These are phyloP conservation scores for Cliona cf. orientalis DNA, from an alignment of 37 sponge, comb jelly and placozoan genomes.

Conservation along the genomic window DNA sequence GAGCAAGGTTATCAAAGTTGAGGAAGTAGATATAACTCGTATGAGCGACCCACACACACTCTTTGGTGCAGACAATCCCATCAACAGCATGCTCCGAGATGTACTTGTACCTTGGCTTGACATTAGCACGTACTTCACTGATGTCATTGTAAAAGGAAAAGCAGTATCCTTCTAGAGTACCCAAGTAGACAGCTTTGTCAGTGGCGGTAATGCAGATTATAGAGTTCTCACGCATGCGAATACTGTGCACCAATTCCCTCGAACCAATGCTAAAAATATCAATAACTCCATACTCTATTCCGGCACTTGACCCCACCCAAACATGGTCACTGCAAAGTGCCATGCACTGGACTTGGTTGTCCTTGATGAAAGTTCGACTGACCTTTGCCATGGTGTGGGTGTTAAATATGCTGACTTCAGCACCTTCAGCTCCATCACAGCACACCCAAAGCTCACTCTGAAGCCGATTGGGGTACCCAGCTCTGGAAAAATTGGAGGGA, in stretches of 20 bases:
- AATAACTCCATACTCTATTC: slow-evolving; percentile 73
- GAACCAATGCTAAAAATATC: slow-evolving; percentile 62
- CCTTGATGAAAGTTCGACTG: slow-evolving; percentile 53
- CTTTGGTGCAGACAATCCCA: slow-evolving; percentile 50
- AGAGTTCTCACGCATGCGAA: slow-evolving; percentile 73
- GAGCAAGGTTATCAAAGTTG: slow-evolving; percentile 46
- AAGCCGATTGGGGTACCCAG: background rate
- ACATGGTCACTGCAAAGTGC: slow-evolving; percentile 68
- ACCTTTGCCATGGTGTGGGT: slow-evolving; percentile 71
- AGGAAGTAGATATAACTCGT: slow-evolving; percentile 67
- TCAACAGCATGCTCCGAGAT: slow-evolving; percentile 64
- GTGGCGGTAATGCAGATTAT: slow-evolving; percentile 67
- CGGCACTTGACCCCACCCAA: slow-evolving; percentile 78
- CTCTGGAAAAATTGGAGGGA: slow-evolving; percentile 17
- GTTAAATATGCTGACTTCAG: slow-evolving; percentile 69
- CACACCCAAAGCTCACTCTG: slow-evolving; percentile 79
- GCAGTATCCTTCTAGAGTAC: slow-evolving; percentile 81
- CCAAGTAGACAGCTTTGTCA: slow-evolving; percentile 48
- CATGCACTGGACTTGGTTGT: slow-evolving; percentile 75
- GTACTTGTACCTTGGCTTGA: slow-evolving; percentile 46
- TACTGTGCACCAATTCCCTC: slow-evolving; percentile 62
- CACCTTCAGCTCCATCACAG: slow-evolving; percentile 69
- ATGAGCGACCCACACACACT: slow-evolving; percentile 72
- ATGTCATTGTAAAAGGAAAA: slow-evolving; percentile 48
- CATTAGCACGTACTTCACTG: slow-evolving; percentile 34